These are phyloP conservation scores for Etheostoma cragini DNA, from an alignment of 2,113 vertebrate species.

Conservation along the genomic window DNA sequence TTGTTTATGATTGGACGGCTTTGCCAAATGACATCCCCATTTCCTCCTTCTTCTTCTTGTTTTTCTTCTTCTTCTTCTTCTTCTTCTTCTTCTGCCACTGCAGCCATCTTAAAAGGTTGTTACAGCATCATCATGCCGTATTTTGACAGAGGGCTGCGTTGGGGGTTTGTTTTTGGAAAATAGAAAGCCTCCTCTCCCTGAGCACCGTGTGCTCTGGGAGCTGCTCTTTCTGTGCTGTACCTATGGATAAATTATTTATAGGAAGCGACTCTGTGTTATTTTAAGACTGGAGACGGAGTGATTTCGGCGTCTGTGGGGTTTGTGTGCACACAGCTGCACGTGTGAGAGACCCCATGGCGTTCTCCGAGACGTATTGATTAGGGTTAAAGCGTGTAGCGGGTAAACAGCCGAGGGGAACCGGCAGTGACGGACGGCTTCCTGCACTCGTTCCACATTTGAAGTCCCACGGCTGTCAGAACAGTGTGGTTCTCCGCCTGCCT, in stretches of 20 bases:
- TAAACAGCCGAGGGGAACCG: conserved; percentile 15
- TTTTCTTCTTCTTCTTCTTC: too few species aligned
- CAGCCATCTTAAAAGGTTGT: conserved; percentile 41
- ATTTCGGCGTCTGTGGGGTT: conserved; percentile 1
- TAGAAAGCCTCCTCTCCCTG: conserved; percentile 19
- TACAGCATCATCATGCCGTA: background rate
- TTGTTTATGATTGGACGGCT: conserved; percentile 43
- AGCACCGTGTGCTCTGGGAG: conserved; percentile 22
- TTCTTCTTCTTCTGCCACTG: background rate
- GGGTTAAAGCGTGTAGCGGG: background rate
- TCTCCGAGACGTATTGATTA: conserved; percentile 20
- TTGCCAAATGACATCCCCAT: background rate
- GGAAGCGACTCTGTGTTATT: conserved; percentile 63
- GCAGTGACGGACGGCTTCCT: background rate
- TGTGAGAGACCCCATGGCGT: background rate
- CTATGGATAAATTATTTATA: conserved; percentile 71
- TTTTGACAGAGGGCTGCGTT: background rate
- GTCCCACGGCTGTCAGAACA: background rate
- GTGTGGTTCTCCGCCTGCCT: background rate
- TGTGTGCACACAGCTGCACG: conserved; percentile 15
- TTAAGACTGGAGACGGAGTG: conserved; percentile 50
- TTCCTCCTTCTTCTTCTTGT: background rate
- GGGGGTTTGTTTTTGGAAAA: conserved; percentile 38
- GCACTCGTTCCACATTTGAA: background rate
- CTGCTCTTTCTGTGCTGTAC: conserved; percentile 49